Conservation (phyloP, 2,888 invertebrate genomes). For the Steinernema carpocapsae region DNA sequence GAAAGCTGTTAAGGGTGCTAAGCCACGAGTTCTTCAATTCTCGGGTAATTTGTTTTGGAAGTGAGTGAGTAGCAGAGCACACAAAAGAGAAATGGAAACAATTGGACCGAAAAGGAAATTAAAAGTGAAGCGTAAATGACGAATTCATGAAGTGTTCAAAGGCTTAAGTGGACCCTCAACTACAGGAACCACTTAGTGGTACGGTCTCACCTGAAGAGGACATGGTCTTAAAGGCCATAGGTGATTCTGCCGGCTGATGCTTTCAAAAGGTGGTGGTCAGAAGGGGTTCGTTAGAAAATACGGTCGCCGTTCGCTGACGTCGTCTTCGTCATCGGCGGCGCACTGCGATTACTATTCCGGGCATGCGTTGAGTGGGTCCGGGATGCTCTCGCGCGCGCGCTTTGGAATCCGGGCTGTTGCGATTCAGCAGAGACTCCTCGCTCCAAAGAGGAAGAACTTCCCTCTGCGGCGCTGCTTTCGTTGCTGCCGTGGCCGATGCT, state of each 20-base stretch:
- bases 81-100: neutral
- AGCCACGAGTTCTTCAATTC: conserved; percentile 6
- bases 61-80: conserved; percentile 1
- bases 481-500: too few relatives aligned
- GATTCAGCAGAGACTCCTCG: too few relatives aligned
- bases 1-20: too few relatives aligned
- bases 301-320: conserved; percentile 9
- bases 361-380: neutral
- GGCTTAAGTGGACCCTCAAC: neutral
- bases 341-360: neutral
- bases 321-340: neutral
- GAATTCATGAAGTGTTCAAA: neutral
- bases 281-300: neutral
- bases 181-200: neutral
- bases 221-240: conserved; percentile 29
- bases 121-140: neutral
- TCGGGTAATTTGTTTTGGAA: conserved; percentile 25
- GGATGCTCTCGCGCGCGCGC: too few relatives aligned
- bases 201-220: conserved; percentile 22
- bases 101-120: neutral
- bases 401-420: too few relatives aligned
- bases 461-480: too few relatives aligned
- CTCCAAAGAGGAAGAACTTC: too few relatives aligned
- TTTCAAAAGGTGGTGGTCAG: too few relatives aligned
- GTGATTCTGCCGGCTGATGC: neutral